Conservation (phyloP, 2,113 vertebrate species). For the Papio anubis region DNA sequence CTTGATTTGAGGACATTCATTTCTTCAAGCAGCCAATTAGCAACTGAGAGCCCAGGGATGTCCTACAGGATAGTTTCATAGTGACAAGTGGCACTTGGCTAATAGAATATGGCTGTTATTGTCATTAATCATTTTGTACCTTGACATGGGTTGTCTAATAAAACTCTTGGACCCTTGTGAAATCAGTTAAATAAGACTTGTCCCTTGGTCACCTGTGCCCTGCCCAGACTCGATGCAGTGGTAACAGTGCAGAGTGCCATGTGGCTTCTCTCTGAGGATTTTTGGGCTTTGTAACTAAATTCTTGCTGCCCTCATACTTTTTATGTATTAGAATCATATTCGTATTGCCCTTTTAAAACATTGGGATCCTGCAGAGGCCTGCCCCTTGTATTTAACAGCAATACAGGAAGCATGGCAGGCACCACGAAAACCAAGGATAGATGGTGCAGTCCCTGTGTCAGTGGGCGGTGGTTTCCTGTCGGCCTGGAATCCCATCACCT, state of each 20-base stretch:
- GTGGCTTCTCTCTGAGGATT: not conserved
- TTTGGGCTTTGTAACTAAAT: not conserved
- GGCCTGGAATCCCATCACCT: not conserved
- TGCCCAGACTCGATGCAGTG: not conserved
- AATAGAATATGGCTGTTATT: not conserved
- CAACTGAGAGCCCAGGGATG: not conserved
- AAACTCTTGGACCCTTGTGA: constrained; percentile 55
- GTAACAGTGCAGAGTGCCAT: not conserved
- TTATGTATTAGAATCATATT: not conserved
- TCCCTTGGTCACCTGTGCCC: not conserved
- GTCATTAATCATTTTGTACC: constrained; percentile 53
- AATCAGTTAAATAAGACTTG: not conserved
- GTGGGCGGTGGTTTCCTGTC: not conserved
- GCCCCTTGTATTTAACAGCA: not conserved
- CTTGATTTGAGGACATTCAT: not conserved
- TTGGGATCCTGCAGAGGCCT: not conserved
- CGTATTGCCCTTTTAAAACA: not conserved
- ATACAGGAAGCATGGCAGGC: not conserved
- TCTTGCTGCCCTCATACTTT: not conserved
- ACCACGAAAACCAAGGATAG: not conserved
- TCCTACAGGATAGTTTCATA: not conserved
- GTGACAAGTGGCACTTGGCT: not conserved
- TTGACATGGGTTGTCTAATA: constrained; percentile 64
- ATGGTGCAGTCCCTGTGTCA: not conserved
- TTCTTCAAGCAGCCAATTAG: not conserved